Evolutionary conservation across 2,113 vertebrate genomes (phyloP), one percentile per base, ranked within the genome.

Genomic region (Raja brachyura): DNA sequence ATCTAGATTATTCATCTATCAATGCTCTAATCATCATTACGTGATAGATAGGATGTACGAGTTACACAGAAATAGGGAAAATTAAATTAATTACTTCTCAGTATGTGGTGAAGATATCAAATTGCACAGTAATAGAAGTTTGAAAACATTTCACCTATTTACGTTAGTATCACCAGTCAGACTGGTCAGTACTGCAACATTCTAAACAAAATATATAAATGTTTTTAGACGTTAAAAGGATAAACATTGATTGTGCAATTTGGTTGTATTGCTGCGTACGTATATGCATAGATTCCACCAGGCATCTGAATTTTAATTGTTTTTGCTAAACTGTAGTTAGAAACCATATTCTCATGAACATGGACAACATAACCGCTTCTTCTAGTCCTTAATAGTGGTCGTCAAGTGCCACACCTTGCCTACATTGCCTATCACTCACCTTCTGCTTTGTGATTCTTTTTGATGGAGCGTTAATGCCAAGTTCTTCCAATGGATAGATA

Each of bases 401-500:
- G 96, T 95, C 96, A 95, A 0, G 28, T 48, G 95, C 96, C 97
- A 94, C 96, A 94, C 94, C 95, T 95, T 96, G 96, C 96, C 96
- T 96, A 95, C 96, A 94, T 93, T 95, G 95, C 95, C 96, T 93
- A 95, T 93, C 96, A 98, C 97, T 97, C 97, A 97, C 97, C 97
- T 97, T 97, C 93, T 98, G 96, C 95, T 96, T 94, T 90, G 96
- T 98, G 97, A 99, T 95, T 93, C 93, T 96, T 94, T 95, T 96
- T 94, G 98, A 97, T 8, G 98, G 98, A 94, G 97, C 97, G 68
- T 98, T 98, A 95, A 94, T 94, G 95, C 97, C 98, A 95, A 99
- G 98, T 96, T 98, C 97, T 96, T 97, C 96, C 97, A 98, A 97
- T 76, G 98, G 97, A 96, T 97, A 99, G 96, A 97, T 96, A 97